These are phyloP conservation scores for Ptychadena robeensis DNA, from an alignment of 2,797 vertebrate genomes.

Conservation along the genomic window DNA sequence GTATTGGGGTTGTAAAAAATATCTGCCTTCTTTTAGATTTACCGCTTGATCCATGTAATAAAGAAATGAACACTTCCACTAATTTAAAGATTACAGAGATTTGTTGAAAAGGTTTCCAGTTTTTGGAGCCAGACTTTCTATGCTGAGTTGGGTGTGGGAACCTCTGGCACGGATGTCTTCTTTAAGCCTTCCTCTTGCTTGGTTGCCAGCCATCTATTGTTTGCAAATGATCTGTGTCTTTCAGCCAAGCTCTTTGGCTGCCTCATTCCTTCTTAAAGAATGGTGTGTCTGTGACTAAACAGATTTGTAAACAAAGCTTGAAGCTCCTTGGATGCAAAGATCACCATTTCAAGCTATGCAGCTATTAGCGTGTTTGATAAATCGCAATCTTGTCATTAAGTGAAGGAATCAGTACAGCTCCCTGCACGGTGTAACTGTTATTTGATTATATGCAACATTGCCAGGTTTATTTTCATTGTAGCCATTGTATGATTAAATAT, in stretches of 20 bases:
- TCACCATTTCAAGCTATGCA: constrained; percentile 36
- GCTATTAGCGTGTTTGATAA: constrained; percentile 53
- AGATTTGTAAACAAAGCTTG: constrained; percentile 31
- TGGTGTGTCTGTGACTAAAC: constrained; percentile 9
- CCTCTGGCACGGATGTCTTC: background rate
- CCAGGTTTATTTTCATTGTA: constrained; percentile 76
- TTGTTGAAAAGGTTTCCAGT: background rate
- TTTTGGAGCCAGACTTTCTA: background rate
- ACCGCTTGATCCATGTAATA: too few relatives aligned
- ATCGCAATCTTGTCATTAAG: constrained; percentile 56
- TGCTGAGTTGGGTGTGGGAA: background rate
- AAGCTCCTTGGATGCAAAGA: constrained; percentile 2
- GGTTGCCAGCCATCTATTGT: background rate
- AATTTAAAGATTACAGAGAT: background rate
- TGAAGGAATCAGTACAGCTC: constrained; percentile 32
- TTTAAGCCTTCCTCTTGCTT: background rate
- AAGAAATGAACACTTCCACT: background rate
- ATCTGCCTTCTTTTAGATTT: background rate
- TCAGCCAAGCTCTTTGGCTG: background rate
- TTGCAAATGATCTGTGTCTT: background rate
- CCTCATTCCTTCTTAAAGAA: background rate
- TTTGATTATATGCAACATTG: constrained; percentile 68
- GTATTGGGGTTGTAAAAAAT: background rate
- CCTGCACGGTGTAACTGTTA: constrained; percentile 43
- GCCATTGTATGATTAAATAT: constrained; percentile 80